Evolutionary conservation across 2,888 invertebrate genomes (phyloP), one percentile per base, ranked within the genome.

Genomic region (Cactoblastis cactorum): DNA sequence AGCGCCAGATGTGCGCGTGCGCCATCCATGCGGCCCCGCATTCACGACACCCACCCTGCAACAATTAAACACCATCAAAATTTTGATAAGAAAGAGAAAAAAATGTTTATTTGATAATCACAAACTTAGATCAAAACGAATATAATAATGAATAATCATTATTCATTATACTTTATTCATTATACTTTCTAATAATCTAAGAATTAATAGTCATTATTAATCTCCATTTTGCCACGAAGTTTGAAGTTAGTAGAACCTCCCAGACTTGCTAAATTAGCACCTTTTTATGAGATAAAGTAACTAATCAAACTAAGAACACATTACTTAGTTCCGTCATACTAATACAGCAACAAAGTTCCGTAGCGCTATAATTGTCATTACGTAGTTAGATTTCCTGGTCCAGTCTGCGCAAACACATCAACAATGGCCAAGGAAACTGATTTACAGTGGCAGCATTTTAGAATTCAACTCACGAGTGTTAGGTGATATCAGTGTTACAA

Each of bases 11-110:
- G 74, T 83, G 83, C 84, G 78, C 77, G 74, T 83, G 43, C 81
- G 86, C 89, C 89, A 89, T 89, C 88, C 89, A 89, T 84, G 77
- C 89, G 86, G 74, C 77, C 74, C 83, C 74, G 82, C 87, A 84
- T 86, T 75, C 85, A 88, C 89, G 76, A 66, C 66, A 69, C 64
- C 71, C 85, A 69, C 64, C 71, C 85, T 82, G 79, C 51, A 61
- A 63, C 56, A 65, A 56, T 1, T 4, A 39, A 18, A 22, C 12
- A 18, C 19, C 3, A n/a, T n/a, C n/a, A n/a, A 28, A 28, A 8
- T 28, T 28, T 4, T 28, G 1, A n/a, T n/a, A n/a, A n/a, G n/a
- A n/a, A n/a, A n/a, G n/a, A n/a, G n/a, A n/a, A n/a, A n/a, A n/a
- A n/a, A n/a, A n/a, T n/a, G n/a, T n/a, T n/a, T n/a, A n/a, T n/a